Evolutionary conservation across 2,113 vertebrate species (phyloP).

Genomic region (Lophius piscatorius): DNA sequence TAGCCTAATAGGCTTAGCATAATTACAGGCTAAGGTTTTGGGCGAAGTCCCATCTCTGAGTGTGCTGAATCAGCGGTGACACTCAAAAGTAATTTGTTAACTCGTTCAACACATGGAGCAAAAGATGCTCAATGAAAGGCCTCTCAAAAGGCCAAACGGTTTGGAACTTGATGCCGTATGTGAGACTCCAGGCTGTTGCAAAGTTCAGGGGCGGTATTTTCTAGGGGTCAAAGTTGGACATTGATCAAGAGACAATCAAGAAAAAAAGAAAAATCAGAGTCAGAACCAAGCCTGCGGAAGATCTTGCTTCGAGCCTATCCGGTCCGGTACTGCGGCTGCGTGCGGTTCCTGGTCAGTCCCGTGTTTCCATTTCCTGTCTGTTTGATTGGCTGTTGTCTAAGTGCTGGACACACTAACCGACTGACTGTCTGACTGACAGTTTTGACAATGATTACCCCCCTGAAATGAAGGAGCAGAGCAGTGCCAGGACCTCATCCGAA

Average conservation of each 20-base stretch:
- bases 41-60: slow-evolving; percentile 56
- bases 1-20: slow-evolving; percentile 64
- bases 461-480: slow-evolving; percentile 15
- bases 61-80: slow-evolving; percentile 58
- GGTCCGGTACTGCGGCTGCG: not conserved
- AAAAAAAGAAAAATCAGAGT: slow-evolving; percentile 26
- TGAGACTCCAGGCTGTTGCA: slow-evolving; percentile 53
- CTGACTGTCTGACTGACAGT: slow-evolving; percentile 51
- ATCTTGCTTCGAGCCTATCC: slow-evolving; percentile 30
- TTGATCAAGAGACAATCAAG: slow-evolving; percentile 44
- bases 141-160: slow-evolving; percentile 9
- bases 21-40: slow-evolving; percentile 72
- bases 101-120: slow-evolving; percentile 25
- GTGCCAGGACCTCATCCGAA: slow-evolving; percentile 6
- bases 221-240: slow-evolving; percentile 57
- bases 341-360: slow-evolving; percentile 10
- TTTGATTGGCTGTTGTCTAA: slow-evolving; percentile 64
- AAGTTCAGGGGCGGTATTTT: slow-evolving; percentile 57
- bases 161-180: slow-evolving; percentile 41
- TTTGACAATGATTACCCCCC: slow-evolving; percentile 40
- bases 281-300: slow-evolving; percentile 55
- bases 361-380: slow-evolving; percentile 58
- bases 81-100: slow-evolving; percentile 54
- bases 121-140: slow-evolving; percentile 17
- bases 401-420: slow-evolving; percentile 39